phyloP scores from a whole-genome alignment of 2,113 vertebrate genomes.

The Carettochelys insculpta region DNA sequence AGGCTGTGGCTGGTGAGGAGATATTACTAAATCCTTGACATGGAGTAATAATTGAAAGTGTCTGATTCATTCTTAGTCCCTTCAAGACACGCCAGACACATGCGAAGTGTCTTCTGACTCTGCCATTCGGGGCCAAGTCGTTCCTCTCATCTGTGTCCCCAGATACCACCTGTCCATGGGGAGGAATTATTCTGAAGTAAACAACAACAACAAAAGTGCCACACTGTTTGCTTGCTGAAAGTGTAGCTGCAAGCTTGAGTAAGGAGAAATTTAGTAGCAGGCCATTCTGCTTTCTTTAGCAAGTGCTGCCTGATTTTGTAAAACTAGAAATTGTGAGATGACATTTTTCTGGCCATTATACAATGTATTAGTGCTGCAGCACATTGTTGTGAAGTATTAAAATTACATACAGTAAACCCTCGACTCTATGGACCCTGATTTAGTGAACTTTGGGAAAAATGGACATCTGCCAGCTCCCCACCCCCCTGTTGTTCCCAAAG shows the following conservation, averaged over 20 bases:
- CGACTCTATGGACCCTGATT: too few relatives aligned
- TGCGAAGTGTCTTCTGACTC: conserved; percentile 31
- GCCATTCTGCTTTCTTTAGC: neutral
- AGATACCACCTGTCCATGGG: conserved; percentile 36
- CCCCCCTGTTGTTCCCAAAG: too few relatives aligned
- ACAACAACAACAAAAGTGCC: neutral
- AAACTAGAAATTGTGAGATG: neutral
- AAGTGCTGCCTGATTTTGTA: neutral
- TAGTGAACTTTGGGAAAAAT: too few relatives aligned
- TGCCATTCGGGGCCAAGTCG: conserved; percentile 26
- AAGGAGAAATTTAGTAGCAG: neutral
- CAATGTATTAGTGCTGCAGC: neutral
- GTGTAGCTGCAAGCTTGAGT: neutral
- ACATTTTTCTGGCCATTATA: neutral
- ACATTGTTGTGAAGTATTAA: neutral
- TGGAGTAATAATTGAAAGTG: conserved; percentile 42
- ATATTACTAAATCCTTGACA: neutral
- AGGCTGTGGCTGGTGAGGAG: conserved; percentile 11
- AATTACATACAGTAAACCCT: neutral
- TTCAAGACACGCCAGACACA: conserved; percentile 18
- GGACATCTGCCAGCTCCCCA: too few relatives aligned
- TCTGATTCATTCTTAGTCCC: conserved; percentile 18
- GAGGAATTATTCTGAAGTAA: conserved; percentile 46
- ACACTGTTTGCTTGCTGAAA: neutral
- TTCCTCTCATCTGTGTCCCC: conserved; percentile 51